phyloP scores from a whole-genome alignment of 2,888 invertebrate genomes.

The Anoncus sp. region DNA sequence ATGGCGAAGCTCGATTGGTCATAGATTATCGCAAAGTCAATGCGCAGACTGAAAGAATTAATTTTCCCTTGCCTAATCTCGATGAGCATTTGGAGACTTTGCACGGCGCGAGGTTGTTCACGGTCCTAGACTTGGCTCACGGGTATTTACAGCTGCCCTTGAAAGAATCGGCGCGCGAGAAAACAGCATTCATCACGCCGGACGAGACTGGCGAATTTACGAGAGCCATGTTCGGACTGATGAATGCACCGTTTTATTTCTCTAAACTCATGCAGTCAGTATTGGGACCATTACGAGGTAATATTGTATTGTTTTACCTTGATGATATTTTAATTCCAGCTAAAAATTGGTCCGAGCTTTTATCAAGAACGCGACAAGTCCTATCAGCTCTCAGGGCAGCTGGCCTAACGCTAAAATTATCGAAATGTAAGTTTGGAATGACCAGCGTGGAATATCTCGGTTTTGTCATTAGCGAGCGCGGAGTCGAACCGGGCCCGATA shows the following conservation, averaged over 20 bases:
- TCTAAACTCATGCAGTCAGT: constrained; percentile 2
- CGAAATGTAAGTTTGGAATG: neutral
- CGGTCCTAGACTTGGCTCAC: too few relatives aligned
- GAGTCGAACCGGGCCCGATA: neutral
- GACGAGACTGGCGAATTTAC: too few relatives aligned
- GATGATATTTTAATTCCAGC: neutral
- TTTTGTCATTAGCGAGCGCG: neutral
- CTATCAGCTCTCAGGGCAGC: neutral
- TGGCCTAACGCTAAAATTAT: neutral
- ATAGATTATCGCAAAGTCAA: constrained; percentile 63
- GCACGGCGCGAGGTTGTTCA: constrained; percentile 55
- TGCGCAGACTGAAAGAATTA: constrained; percentile 48
- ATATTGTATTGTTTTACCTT: neutral
- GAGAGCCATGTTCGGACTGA: neutral
- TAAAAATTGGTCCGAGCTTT: neutral
- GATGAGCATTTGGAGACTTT: too few relatives aligned
- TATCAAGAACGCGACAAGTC: neutral
- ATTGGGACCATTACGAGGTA: neutral
- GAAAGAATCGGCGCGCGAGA: neutral
- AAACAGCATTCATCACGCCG: too few relatives aligned
- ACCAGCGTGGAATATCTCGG: neutral
- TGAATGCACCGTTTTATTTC: constrained; percentile 5
- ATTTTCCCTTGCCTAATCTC: constrained; percentile 57
- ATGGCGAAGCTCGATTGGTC: constrained; percentile 62
- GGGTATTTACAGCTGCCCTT: constrained; percentile 24